phyloP scores from a whole-genome alignment of 2,797 vertebrate species.

The Brachymystax lenok region DNA sequence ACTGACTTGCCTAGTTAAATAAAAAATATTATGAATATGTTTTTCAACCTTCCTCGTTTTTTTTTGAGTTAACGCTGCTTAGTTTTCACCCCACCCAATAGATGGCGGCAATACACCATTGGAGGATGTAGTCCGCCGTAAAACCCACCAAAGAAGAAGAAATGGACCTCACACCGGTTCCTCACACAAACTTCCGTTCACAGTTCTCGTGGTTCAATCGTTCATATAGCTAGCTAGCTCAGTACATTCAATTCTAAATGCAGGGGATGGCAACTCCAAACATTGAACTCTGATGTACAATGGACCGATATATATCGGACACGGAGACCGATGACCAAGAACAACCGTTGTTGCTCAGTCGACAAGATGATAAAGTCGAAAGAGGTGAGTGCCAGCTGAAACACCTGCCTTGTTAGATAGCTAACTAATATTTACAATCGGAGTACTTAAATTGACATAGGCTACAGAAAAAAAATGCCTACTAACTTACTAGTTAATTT shows the following conservation, averaged over 20 bases:
- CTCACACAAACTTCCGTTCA: background rate
- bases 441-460: background rate
- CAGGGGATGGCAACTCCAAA: background rate
- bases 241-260: background rate
- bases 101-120: too few relatives aligned
- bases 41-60: too few relatives aligned
- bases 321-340: constrained; percentile 54
- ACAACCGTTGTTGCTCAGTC: constrained; percentile 46
- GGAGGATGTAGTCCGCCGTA: too few relatives aligned
- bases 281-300: constrained; percentile 16
- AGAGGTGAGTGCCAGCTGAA: constrained; percentile 39
- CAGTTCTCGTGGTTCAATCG: background rate
- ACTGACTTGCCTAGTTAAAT: too few relatives aligned
- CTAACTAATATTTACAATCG: background rate
- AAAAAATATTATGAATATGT: too few relatives aligned
- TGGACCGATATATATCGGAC: constrained; percentile 52
- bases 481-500: background rate
- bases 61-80: too few relatives aligned
- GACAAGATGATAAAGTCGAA: constrained; percentile 28
- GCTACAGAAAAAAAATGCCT: background rate
- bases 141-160: too few relatives aligned
- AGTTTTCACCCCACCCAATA: too few relatives aligned
- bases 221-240: too few relatives aligned
- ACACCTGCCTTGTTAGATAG: background rate
- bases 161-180: background rate